Percentiles rank a stretch among this genome's conserved stretches.
Evolutionary conservation across 2,797 vertebrate genomes (phyloP).

Genomic region (Spondyliosoma cantharus): DNA sequence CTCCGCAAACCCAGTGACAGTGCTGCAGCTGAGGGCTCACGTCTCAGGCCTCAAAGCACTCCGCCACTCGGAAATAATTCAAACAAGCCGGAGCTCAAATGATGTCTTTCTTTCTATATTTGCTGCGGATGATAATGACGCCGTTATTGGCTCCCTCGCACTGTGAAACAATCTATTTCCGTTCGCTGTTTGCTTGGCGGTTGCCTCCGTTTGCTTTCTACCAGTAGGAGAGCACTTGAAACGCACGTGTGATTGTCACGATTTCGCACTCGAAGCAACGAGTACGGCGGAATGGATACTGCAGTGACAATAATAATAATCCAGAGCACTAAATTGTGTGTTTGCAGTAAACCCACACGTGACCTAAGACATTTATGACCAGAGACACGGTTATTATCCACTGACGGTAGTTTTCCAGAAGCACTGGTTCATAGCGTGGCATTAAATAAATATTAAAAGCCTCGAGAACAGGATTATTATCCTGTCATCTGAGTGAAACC

Average conservation of each 20-base stretch:
- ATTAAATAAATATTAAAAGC: not conserved
- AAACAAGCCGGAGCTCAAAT: conserved; percentile 55
- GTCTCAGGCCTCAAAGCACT: conserved; percentile 61
- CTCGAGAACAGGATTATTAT: conserved; percentile 17
- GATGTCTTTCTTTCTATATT: conserved; percentile 60
- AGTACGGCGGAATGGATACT: not conserved
- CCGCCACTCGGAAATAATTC: conserved; percentile 59
- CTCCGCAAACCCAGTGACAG: conserved; percentile 22
- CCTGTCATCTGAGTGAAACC: conserved; percentile 7
- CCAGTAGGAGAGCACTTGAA: conserved; percentile 10
- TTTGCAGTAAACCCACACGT: not conserved
- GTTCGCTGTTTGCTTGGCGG: conserved; percentile 18
- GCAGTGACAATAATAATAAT: not conserved
- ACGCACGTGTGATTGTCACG: conserved; percentile 13
- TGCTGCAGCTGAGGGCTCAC: conserved; percentile 21
- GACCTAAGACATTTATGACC: not conserved
- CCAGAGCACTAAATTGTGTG: too few species aligned
- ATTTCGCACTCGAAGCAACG: conserved; percentile 14
- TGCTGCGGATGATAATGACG: conserved; percentile 63
- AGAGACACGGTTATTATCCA: not conserved
- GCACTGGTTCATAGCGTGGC: too few species aligned
- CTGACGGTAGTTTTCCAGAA: not conserved
- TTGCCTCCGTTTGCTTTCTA: conserved; percentile 8
- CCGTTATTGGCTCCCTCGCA: conserved; percentile 51
- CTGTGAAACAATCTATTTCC: conserved; percentile 45